Conservation (phyloP, 1,140 invertebrate genomes). For the Schlechtendalia chinensis region DNA sequence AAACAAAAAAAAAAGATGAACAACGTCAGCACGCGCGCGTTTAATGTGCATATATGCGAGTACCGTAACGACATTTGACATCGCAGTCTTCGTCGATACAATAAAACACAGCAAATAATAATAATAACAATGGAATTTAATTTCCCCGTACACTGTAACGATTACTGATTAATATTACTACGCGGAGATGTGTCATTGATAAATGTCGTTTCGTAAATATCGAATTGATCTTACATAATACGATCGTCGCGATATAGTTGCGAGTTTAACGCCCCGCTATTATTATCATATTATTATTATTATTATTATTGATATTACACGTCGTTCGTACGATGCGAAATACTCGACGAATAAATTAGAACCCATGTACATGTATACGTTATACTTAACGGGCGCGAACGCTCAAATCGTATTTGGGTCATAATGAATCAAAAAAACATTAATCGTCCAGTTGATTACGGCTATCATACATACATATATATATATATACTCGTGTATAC, state of each 20-base stretch:
- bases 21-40: too few species aligned
- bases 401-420: constrained; percentile 6
- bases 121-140: not conserved
- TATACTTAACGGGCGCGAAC: not conserved
- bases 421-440: not conserved
- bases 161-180: too few species aligned
- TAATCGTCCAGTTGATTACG: too few species aligned
- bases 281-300: too few species aligned
- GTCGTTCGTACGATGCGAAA: not conserved
- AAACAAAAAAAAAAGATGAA: too few species aligned
- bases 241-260: not conserved
- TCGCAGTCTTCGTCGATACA: too few species aligned
- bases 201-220: not conserved
- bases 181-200: not conserved
- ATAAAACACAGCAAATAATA: not conserved
- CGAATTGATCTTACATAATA: too few species aligned
- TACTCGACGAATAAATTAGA: not conserved
- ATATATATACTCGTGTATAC: too few species aligned
- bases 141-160: not conserved
- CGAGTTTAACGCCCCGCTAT: not conserved
- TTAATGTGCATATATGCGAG: too few species aligned
- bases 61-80: not conserved
- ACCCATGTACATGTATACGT: not conserved
- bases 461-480: too few species aligned
- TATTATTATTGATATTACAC: too few species aligned